Evolutionary conservation across 2,888 invertebrate species (phyloP).

Genomic region (Zhengitettix transpicula): DNA sequence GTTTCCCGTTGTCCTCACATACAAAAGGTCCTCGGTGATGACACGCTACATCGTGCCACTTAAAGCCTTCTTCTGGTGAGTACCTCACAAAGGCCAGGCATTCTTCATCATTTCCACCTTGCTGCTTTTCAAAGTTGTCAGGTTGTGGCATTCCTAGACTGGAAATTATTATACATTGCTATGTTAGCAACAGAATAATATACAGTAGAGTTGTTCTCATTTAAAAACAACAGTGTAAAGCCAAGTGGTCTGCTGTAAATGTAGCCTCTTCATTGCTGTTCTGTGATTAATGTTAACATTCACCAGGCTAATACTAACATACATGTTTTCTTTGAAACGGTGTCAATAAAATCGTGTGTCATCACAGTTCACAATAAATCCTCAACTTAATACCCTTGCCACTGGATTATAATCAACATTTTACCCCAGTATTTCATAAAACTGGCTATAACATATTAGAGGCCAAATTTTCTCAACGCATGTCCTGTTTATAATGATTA

Average conservation of each 20-base stretch:
- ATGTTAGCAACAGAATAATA: not conserved
- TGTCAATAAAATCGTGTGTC: too few species aligned
- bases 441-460: too few species aligned
- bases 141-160: constrained; percentile 69
- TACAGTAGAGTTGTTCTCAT: not conserved
- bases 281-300: not conserved
- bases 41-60: constrained; percentile 82
- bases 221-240: not conserved
- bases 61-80: constrained; percentile 78
- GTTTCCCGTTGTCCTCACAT: constrained; percentile 50
- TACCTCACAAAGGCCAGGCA: constrained; percentile 74
- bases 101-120: constrained; percentile 70
- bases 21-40: constrained; percentile 78
- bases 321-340: too few species aligned
- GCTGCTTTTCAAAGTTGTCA: constrained; percentile 65
- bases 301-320: not conserved
- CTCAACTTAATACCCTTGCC: too few species aligned
- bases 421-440: too few species aligned
- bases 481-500: too few species aligned
- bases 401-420: too few species aligned
- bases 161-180: constrained; percentile 6
- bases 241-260: too few species aligned
- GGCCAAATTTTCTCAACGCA: too few species aligned
- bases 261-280: too few species aligned
- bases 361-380: too few species aligned